Evolutionary conservation across 2,797 vertebrate species (phyloP).

Genomic region (Crocidura indochinensis): DNA sequence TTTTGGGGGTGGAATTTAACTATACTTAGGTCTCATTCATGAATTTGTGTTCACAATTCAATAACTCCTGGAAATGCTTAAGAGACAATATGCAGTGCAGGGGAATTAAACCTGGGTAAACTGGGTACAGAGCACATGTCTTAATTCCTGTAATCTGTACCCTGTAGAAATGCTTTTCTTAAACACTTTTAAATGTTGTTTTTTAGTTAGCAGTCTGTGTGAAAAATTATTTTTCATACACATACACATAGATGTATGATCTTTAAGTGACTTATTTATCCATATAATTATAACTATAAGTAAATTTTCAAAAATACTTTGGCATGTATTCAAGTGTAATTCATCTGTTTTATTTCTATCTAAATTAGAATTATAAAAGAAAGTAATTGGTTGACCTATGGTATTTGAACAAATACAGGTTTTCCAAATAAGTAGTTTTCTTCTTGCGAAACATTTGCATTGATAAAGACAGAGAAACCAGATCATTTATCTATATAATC

Average conservation of each 20-base stretch:
- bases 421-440: neutral
- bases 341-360: conserved; percentile 70
- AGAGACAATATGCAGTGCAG: no score
- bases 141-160: no score
- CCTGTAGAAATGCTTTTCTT: no score
- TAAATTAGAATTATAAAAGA: conserved; percentile 63
- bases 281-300: conserved; percentile 1
- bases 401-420: conserved; percentile 4
- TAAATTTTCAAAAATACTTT: conserved; percentile 73
- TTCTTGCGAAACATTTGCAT: neutral
- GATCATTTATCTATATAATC: neutral
- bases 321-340: conserved; percentile 67
- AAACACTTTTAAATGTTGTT: neutral
- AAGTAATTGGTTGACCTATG: neutral
- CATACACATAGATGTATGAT: no score
- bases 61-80: no score
- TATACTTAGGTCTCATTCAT: no score
- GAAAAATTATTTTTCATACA: neutral
- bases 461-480: neutral
- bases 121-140: no score
- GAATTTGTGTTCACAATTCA: no score
- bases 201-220: neutral
- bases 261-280: no score
- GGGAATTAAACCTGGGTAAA: no score
- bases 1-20: no score